A percentile compares a stretch with the other conserved stretches of the same genome.
Conservation (phyloP, 2,888 invertebrate genomes). For the Achlya flavicornis region DNA sequence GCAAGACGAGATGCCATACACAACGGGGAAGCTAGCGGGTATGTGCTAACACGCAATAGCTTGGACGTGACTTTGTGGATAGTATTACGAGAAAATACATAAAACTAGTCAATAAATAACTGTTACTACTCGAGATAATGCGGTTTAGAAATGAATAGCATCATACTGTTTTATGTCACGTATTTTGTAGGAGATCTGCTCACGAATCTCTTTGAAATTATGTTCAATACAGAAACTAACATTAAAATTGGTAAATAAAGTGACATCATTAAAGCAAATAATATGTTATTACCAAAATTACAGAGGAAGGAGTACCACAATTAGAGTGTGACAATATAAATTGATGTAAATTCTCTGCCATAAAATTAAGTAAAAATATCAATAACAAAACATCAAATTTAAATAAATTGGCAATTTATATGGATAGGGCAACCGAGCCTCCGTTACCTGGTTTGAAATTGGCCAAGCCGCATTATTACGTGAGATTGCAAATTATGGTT, state of each 20-base stretch:
- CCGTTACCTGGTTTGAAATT: background rate
- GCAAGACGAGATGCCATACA: constrained; percentile 18
- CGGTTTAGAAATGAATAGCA: background rate
- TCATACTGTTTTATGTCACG: background rate
- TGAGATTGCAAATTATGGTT: background rate
- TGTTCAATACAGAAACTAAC: too few relatives aligned
- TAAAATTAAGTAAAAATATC: background rate
- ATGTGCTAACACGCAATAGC: constrained; percentile 8
- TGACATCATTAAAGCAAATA: background rate
- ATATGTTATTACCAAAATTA: constrained; percentile 2
- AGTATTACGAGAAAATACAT: constrained; percentile 4
- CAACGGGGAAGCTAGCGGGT: constrained; percentile 40
- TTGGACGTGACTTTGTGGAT: constrained; percentile 4
- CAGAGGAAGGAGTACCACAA: background rate
- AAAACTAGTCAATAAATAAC: constrained; percentile 6
- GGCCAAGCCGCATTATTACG: background rate
- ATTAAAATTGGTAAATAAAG: too few relatives aligned
- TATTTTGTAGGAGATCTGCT: background rate
- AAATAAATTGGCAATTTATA: background rate
- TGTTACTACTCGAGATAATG: background rate
- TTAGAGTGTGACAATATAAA: background rate
- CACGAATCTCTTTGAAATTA: background rate
- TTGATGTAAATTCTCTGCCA: background rate
- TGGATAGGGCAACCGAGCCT: background rate
- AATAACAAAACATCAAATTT: background rate